Evolutionary conservation across 2,888 invertebrate species (phyloP).

Genomic region (Yponomeuta malinellus): DNA sequence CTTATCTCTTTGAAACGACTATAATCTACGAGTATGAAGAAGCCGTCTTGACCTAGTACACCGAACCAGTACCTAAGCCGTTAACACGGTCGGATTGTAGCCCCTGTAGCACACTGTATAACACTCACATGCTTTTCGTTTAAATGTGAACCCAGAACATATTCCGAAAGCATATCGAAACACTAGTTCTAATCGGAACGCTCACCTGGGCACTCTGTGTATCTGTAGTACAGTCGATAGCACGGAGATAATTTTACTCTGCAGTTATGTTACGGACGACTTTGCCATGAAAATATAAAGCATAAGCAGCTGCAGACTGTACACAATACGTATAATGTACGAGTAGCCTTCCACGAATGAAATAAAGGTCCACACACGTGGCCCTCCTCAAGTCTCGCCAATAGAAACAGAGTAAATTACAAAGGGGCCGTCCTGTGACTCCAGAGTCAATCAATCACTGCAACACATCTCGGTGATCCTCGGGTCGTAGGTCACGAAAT

Average conservation of each 20-base stretch:
- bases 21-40: neutral
- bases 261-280: too few relatives aligned
- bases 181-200: too few relatives aligned
- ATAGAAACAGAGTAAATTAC: neutral
- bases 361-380: neutral
- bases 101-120: neutral
- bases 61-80: neutral
- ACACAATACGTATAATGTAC: neutral
- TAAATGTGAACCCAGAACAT: too few relatives aligned
- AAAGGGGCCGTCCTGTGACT: constrained; percentile 23
- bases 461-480: constrained; percentile 23
- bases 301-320: too few relatives aligned
- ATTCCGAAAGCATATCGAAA: too few relatives aligned
- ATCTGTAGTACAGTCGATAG: too few relatives aligned
- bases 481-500: constrained; percentile 23
- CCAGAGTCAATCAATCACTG: constrained; percentile 38
- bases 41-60: neutral
- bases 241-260: too few relatives aligned
- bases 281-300: too few relatives aligned
- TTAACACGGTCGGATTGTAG: neutral
- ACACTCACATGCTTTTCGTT: too few relatives aligned
- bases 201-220: too few relatives aligned
- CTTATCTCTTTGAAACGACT: neutral
- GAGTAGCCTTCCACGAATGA: neutral
- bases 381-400: neutral